Evolutionary conservation across 1,140 invertebrate genomes (phyloP), one percentile per base, ranked within the genome.

Genomic region (Halyomorpha halys): DNA sequence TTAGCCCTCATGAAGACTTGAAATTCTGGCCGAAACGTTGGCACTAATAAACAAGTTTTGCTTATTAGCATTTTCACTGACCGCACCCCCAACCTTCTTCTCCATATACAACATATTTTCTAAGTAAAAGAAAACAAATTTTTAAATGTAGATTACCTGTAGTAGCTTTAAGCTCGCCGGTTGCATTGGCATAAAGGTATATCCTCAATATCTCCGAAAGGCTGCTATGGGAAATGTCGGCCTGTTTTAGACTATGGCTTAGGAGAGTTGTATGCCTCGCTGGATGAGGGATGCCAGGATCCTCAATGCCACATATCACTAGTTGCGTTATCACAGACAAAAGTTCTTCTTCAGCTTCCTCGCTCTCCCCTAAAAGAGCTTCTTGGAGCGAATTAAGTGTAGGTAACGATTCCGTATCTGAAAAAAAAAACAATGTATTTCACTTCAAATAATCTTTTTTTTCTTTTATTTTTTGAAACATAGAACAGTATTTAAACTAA

Each of bases 181-280:
- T 90, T 0, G 89, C 89, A 71, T 87, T 87, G 1, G 90, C 89
- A 71, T 90, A 89, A 59, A 92, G 74, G 73, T 94, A 96, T 71
- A 97, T 89, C 59, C 93, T 77, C 9, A 97, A 74, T 39, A 97
- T 86, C 75, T 98, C 94, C 44, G 89, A 91, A n/a, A 98, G 80
- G 72, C 93, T 94, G 15, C 84, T 83, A 65, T 92, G 88, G 0
- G 89, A 95, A 23, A 97, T 90, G 69, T 95, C 92, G 3, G 91
- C 89, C 72, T 95, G 91, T 27, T 90, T 84, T 6, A 97, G 78
- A 67, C 90, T 93, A 74, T 97, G 93, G 0, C 90, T 90, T 0
- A 97, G 77, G 3, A 90, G 80, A 0, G 92, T 96, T 0, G 89
- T 89, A 71, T 93, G 89, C 6, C 89, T 76, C 0, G 87, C 86